Evolutionary conservation across 2,888 invertebrate genomes (phyloP), one percentile per base, ranked within the genome.

Genomic region (Agonopterix heracliana): DNA sequence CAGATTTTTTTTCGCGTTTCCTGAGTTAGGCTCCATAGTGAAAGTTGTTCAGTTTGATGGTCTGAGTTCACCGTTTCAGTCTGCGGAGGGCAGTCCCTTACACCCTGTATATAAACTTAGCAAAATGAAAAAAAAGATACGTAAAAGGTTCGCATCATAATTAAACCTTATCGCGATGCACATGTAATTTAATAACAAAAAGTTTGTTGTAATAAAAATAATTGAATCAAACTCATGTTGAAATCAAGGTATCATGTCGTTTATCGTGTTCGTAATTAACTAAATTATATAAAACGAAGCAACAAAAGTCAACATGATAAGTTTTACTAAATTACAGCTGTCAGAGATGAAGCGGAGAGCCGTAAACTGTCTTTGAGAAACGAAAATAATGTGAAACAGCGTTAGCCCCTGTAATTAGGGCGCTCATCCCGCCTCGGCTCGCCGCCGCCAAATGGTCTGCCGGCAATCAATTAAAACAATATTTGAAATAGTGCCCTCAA

Each of bases 391-490:
- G 72, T 71, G 64, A 68, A 72, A 65, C 63, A 53, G 60, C 64
- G 66, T 71, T 68, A 71, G 70, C 68, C 78, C 70, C 78, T 75
- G 74, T 82, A 85, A 84, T 85, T 83, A 84, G 63, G 67, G 61
- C 17, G 62, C 54, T 63, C 64, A 64, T 65, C 66, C 64, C 64
- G 64, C 59, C 64, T 66, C 26, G 26, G 26, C 26, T 26, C 26
- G 26, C 26, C 26, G 26, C 26, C 64, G 82, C 82, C 86, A 74
- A 78, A 80, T 78, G 79, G 81, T 85, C 84, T 85, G 77, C 76
- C 72, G 71, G 83, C 84, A 82, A 85, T 85, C 85, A 83, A 86
- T 86, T 86, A 85, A 85, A 85, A 85, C 86, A 86, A 87, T 87
- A 87, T 87, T 87, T 86, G 83, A 83, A 85, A 86, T 85, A 80